Evolutionary conservation across 2,797 vertebrate species (phyloP).

Genomic region (Vultur gryphus): DNA sequence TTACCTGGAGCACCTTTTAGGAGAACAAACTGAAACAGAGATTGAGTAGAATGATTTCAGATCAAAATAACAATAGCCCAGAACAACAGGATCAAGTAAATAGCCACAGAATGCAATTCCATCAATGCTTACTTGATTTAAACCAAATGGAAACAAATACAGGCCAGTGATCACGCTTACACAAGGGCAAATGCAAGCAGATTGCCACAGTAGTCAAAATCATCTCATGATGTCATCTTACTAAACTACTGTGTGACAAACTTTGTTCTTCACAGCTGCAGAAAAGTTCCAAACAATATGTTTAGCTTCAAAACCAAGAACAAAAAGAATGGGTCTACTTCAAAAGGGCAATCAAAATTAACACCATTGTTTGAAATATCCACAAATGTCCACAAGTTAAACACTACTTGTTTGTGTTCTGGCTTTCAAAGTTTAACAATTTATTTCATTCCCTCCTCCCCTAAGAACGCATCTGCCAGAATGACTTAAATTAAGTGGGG

Average conservation of each 20-base stretch:
- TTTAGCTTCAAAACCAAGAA: neutral
- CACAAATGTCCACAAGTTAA: neutral
- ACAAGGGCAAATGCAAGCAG: neutral
- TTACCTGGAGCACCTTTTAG: neutral
- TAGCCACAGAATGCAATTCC: neutral
- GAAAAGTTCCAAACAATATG: neutral
- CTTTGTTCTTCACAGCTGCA: slow-evolving; percentile 40
- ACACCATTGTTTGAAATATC: neutral
- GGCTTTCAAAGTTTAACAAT: neutral
- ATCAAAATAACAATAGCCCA: neutral
- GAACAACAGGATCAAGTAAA: neutral
- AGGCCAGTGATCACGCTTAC: neutral
- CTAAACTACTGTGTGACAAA: neutral
- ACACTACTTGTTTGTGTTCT: neutral
- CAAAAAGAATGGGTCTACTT: neutral
- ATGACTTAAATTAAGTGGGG: neutral
- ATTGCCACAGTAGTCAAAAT: neutral
- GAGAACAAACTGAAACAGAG: neutral
- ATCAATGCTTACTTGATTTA: neutral
- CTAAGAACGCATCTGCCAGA: neutral
- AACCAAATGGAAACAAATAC: neutral
- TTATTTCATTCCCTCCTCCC: neutral
- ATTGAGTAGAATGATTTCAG: neutral
- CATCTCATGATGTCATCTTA: neutral
- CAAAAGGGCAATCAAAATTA: slow-evolving; percentile 24